These are phyloP conservation scores for Pseudomyrmex flavicornis DNA, from an alignment of 1,140 invertebrate species.

Conservation along the genomic window DNA sequence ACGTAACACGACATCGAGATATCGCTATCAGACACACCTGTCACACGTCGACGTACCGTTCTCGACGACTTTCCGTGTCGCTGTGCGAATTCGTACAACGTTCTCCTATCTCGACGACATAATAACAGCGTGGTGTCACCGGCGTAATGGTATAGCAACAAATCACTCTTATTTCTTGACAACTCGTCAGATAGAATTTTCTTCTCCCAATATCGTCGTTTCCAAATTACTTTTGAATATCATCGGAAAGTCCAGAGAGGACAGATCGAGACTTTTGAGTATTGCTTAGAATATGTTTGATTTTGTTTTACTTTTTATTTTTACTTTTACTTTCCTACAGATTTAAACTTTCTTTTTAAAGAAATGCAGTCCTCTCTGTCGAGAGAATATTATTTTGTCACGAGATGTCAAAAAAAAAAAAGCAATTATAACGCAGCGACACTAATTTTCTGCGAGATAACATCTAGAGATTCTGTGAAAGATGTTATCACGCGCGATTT, in stretches of 20 bases:
- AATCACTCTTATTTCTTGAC: conserved; percentile 52
- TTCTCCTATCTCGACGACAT: conserved; percentile 63
- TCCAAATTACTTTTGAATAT: conserved; percentile 28
- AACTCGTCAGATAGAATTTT: conserved; percentile 10
- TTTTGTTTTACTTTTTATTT: too few species aligned
- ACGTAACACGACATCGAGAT: conserved; percentile 31
- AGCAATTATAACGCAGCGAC: not conserved
- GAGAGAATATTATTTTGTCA: not conserved
- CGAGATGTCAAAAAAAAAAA: not conserved
- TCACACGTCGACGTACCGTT: conserved; percentile 50
- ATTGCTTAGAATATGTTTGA: too few species aligned
- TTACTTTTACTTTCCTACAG: too few species aligned
- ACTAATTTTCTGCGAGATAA: not conserved
- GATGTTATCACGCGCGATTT: not conserved
- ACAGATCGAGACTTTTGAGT: not conserved
- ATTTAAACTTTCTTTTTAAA: not conserved
- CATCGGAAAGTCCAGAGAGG: not conserved
- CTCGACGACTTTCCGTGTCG: conserved; percentile 54
- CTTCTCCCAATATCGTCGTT: conserved; percentile 4
- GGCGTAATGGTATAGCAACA: conserved; percentile 38
- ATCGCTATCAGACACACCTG: conserved; percentile 64
- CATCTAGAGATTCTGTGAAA: too few species aligned
- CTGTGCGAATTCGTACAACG: conserved; percentile 51
- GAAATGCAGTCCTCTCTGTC: not conserved
- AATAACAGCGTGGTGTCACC: conserved; percentile 43